phyloP scores from a whole-genome alignment of 2,797 vertebrate species.

The Cottoperca gobio region DNA sequence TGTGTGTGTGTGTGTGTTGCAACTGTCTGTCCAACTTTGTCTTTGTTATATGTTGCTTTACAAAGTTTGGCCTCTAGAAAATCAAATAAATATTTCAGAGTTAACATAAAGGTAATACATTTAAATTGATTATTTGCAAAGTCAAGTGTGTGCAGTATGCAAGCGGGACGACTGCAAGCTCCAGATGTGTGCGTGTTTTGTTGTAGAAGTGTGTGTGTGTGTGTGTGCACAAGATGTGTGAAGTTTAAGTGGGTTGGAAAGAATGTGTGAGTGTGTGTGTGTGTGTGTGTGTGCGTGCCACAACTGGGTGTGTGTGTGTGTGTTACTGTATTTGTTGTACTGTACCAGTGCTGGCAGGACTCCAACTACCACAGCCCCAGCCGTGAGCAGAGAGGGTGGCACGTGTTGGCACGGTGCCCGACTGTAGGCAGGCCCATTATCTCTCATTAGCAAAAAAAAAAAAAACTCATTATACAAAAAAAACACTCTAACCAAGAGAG shows the following conservation, averaged over 20 bases:
- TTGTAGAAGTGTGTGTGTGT: conserved; percentile 22
- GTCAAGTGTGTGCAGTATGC: neutral
- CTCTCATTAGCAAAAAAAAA: conserved; percentile 84
- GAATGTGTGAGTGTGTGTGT: neutral
- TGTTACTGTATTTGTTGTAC: conserved; percentile 76
- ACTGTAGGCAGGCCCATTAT: conserved; percentile 86
- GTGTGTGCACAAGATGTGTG: conserved; percentile 17
- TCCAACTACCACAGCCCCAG: conserved; percentile 81
- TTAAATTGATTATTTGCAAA: conserved; percentile 16
- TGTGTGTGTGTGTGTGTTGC: conserved; percentile 64
- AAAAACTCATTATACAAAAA: conserved; percentile 81
- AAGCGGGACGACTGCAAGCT: neutral
- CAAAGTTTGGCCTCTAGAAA: conserved; percentile 60
- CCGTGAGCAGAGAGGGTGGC: conserved; percentile 78
- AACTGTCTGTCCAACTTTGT: conserved; percentile 77
- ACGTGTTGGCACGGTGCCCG: conserved; percentile 74
- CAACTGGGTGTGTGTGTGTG: conserved; percentile 59
- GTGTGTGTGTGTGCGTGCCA: conserved; percentile 27
- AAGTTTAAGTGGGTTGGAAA: conserved; percentile 40
- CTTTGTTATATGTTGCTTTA: conserved; percentile 59
- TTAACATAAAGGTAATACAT: conserved; percentile 39
- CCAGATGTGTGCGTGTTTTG: conserved; percentile 63
- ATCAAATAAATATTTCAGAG: conserved; percentile 53
- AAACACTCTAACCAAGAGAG: conserved; percentile 75
- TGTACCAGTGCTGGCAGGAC: conserved; percentile 77